Evolutionary conservation across 2,113 vertebrate genomes (phyloP).

Genomic region (Prietella phreatophila): DNA sequence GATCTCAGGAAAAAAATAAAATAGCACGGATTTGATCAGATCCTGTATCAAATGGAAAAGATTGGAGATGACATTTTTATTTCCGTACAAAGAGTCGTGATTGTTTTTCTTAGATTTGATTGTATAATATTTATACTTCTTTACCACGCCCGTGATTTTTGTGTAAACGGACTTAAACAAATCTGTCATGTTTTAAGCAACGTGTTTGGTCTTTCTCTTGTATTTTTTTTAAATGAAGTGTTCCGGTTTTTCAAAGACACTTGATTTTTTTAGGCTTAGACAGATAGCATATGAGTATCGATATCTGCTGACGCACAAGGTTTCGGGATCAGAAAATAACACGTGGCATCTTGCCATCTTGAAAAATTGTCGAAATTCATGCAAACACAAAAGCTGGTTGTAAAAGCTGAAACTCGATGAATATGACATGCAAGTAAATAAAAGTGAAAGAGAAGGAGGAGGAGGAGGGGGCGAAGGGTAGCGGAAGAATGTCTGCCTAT

Average conservation of each 20-base stretch:
- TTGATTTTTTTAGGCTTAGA: too few relatives aligned
- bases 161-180: not conserved
- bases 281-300: too few relatives aligned
- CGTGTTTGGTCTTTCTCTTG: not conserved
- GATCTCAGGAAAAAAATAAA: not conserved
- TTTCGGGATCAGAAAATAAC: not conserved
- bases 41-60: not conserved
- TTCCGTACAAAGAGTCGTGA: not conserved
- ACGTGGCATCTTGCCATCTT: not conserved
- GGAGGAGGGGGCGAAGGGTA: conserved; percentile 33
- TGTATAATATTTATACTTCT: not conserved
- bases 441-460: conserved; percentile 8
- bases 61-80: not conserved
- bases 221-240: not conserved
- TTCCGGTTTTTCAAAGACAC: too few relatives aligned
- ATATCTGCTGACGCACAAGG: not conserved
- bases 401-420: not conserved
- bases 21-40: not conserved
- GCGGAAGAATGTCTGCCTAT: conserved; percentile 52
- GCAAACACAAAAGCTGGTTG: not conserved
- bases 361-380: not conserved
- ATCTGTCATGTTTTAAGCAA: not conserved
- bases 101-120: not conserved
- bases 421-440: conserved; percentile 21
- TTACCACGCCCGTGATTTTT: not conserved